Conservation (phyloP, 1,140 invertebrate species). For the Sarcophaga peregrina region DNA sequence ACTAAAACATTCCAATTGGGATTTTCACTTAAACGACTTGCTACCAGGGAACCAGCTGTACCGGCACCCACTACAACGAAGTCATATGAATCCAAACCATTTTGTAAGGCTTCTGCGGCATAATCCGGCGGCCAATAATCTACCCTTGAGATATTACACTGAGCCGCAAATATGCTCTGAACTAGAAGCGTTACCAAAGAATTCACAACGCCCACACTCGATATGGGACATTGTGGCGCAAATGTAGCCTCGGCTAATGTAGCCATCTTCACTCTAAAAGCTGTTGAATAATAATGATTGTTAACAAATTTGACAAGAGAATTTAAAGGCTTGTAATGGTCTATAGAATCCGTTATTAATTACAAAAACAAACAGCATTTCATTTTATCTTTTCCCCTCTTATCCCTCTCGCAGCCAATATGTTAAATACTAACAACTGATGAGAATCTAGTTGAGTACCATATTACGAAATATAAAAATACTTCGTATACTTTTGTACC, state of each 20-base stretch:
- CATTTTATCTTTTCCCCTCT: too few relatives aligned
- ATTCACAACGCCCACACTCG: slow-evolving; percentile 46
- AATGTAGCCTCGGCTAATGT: neutral
- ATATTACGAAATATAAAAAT: too few relatives aligned
- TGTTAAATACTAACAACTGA: too few relatives aligned
- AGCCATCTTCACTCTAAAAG: neutral
- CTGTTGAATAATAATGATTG: too few relatives aligned
- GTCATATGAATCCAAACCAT: slow-evolving; percentile 56
- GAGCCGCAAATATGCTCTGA: slow-evolving; percentile 67
- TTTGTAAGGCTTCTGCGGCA: slow-evolving; percentile 66
- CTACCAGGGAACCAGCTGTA: slow-evolving; percentile 71
- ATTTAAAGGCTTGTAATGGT: too few relatives aligned
- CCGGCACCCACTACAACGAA: slow-evolving; percentile 72
- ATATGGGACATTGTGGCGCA: slow-evolving; percentile 6
- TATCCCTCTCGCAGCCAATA: too few relatives aligned
- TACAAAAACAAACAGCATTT: too few relatives aligned
- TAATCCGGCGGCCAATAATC: slow-evolving; percentile 68
- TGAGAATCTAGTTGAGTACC: too few relatives aligned
- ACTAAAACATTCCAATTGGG: slow-evolving; percentile 68
- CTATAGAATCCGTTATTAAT: too few relatives aligned
- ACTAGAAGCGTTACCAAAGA: slow-evolving; percentile 68
- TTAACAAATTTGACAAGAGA: too few relatives aligned
- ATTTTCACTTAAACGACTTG: slow-evolving; percentile 68
- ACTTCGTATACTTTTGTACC: too few relatives aligned
- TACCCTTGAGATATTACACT: slow-evolving; percentile 68